These are phyloP conservation scores for Tipula vernalis DNA, from an alignment of 2,888 invertebrate genomes.

Conservation along the genomic window DNA sequence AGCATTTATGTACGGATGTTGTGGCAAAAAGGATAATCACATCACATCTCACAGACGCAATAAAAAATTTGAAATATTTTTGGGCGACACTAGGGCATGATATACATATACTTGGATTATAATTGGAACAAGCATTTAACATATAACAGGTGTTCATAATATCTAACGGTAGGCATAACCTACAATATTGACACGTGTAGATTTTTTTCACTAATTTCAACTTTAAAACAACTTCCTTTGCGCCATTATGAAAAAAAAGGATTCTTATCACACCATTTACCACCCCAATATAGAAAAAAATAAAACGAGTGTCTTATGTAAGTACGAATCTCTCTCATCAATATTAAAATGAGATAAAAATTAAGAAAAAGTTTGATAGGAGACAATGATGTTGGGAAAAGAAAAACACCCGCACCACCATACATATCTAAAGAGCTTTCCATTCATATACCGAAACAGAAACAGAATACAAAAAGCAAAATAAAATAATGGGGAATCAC, in stretches of 20 bases:
- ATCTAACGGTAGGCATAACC: neutral
- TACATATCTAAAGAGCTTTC: neutral
- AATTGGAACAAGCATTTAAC: neutral
- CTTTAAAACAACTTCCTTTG: neutral
- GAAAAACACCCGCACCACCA: neutral
- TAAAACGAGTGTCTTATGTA: neutral
- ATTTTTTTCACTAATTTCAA: neutral
- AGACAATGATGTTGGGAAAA: neutral
- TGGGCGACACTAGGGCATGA: neutral
- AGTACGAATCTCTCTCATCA: neutral
- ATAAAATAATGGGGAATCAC: neutral
- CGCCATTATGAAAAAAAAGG: neutral
- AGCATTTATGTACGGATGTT: neutral
- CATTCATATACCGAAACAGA: neutral
- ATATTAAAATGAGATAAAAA: neutral
- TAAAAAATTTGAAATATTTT: neutral
- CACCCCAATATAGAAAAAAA: neutral
- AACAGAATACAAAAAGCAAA: neutral
- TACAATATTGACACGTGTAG: neutral
- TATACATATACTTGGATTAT: neutral
- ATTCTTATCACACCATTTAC: neutral
- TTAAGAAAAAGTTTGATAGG: neutral
- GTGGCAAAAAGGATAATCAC: neutral
- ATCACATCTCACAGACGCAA: neutral
- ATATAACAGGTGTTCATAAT: neutral